Conservation (phyloP, 2,888 invertebrate genomes). For the Gortyna flavago region DNA sequence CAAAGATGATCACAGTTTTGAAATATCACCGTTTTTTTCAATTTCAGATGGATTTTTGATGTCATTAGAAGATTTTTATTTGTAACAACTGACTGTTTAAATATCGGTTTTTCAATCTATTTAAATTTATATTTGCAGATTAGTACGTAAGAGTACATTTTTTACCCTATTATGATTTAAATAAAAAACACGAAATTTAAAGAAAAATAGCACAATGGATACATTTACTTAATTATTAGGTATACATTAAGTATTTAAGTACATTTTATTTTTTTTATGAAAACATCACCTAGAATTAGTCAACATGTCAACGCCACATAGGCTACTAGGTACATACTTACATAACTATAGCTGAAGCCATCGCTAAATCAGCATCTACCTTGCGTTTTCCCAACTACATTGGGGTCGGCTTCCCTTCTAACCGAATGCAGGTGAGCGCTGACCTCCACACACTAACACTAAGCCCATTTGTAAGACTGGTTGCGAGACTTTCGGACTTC, state of each 20-base stretch:
- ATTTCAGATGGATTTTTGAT: background rate
- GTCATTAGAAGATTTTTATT: background rate
- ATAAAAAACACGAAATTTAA: background rate
- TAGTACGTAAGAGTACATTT: background rate
- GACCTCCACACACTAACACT: background rate
- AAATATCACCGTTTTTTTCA: background rate
- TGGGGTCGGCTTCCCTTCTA: background rate
- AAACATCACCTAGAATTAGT: too few species aligned
- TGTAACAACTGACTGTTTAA: background rate
- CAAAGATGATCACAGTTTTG: constrained; percentile 11
- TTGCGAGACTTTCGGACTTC: background rate
- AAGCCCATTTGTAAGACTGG: background rate
- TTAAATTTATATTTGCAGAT: background rate
- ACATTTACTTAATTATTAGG: background rate
- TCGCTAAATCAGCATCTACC: background rate
- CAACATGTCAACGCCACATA: background rate
- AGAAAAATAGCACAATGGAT: background rate
- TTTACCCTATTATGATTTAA: too few species aligned
- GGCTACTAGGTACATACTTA: background rate
- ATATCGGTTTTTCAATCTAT: background rate
- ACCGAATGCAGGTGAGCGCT: background rate
- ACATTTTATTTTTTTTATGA: background rate
- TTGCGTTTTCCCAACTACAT: background rate
- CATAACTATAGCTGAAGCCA: too few species aligned
- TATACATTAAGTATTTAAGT: too few species aligned